Evolutionary conservation across 2,888 invertebrate species (phyloP), one percentile per base, ranked within the genome.

Genomic region (Patella pellucida): DNA sequence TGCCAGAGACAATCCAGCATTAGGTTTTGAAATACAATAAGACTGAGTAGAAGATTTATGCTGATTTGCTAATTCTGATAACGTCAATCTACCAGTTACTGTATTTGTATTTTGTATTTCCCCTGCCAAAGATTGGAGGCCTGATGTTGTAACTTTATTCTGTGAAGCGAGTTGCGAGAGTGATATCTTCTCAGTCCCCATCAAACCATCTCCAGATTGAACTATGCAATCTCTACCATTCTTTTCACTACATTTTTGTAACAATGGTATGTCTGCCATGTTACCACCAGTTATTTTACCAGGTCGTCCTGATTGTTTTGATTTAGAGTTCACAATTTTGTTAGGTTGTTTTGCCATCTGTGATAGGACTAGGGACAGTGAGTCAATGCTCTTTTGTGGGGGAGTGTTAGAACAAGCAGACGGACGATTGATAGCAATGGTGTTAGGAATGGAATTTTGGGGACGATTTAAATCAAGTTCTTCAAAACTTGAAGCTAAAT

Each of bases 61-160:
- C 52, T 69, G 69, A 52, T 72, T 78, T 15, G 79, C 77, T 52
- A 82, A 68, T 11, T 82, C 79, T 56, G 78, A 74, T 16, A 83
- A 68, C 9, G 62, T 62, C 19, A 14, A 4, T 23, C n/a, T 16
- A 23, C 16, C 41, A 62, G 54, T 31, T 71, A 15, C 12, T 19
- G 15, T 71, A 41, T 52, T 19, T 15, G 51, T 27, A 68, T 73
- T 51, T 52, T 72, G 67, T 16, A 73, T 72, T 14, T 74, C 77
- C 56, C 76, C 52, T 14, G 74, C 74, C 51, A 77, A 68, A 11
- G 78, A 73, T 52, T 77, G 74, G 19, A 71, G 50, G 16, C 23
- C n/a, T n/a, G 69, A 50, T 11, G 52, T 15, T 23, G 62, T 16
- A 52, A 23, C 52, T 12, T 52, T 31, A 73, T 54, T 52, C 52